phyloP scores from a whole-genome alignment of 2,797 vertebrate genomes.

The Leuciscus waleckii region DNA sequence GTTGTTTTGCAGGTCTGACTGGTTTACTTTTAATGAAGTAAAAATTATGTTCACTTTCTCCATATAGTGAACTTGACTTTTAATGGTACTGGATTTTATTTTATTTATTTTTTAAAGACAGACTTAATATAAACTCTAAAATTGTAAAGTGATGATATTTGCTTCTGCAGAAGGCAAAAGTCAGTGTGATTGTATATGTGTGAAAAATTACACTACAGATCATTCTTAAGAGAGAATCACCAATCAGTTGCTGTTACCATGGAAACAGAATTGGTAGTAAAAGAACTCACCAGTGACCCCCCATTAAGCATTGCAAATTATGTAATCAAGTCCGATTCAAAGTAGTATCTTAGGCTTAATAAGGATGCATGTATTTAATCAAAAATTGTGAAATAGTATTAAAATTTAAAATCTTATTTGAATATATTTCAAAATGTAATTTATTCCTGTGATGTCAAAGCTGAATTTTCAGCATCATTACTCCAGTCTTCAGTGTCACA shows the following conservation, averaged over 20 bases:
- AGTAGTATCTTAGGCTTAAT: neutral
- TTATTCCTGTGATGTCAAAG: neutral
- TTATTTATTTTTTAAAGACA: neutral
- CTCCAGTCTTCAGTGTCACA: neutral
- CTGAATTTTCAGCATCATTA: neutral
- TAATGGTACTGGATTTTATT: neutral
- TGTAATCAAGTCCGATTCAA: neutral
- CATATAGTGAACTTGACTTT: neutral
- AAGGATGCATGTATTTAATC: too few relatives aligned
- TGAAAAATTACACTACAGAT: neutral
- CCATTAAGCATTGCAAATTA: neutral
- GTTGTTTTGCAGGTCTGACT: neutral
- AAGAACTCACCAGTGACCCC: neutral
- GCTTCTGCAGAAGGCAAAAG: neutral
- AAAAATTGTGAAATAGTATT: neutral
- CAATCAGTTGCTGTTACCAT: conserved; percentile 20
- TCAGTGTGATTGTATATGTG: neutral
- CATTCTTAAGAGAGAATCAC: neutral
- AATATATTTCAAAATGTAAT: neutral
- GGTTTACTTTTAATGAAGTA: neutral
- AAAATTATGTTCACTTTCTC: neutral
- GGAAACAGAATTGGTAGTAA: conserved; percentile 2
- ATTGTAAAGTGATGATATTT: neutral
- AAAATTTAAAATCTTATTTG: too few relatives aligned
- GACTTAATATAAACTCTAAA: neutral